A percentile compares a stretch with the other conserved stretches of the same genome.
These are phyloP conservation scores for Acanthurus leucopareius DNA, from an alignment of 2,797 vertebrate genomes.

Conservation along the genomic window DNA sequence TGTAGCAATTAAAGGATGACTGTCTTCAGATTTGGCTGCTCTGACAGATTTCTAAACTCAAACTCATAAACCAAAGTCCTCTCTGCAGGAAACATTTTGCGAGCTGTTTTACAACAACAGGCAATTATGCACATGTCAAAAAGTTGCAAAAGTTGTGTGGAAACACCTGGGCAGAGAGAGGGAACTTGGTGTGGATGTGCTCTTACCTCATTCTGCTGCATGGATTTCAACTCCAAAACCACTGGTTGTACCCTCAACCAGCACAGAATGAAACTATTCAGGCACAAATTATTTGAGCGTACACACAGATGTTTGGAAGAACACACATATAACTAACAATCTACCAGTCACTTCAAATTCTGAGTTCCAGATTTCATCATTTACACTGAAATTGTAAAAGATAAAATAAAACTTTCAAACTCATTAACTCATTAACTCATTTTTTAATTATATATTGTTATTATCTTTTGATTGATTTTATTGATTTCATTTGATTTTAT, in stretches of 20 bases:
- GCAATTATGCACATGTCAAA: too few species aligned
- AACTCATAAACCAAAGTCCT: slow-evolving; percentile 33
- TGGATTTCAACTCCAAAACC: slow-evolving; percentile 60
- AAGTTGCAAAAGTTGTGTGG: slow-evolving; percentile 28
- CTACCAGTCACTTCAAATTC: not conserved
- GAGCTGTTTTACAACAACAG: slow-evolving; percentile 19
- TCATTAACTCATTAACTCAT: not conserved
- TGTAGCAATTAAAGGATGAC: not conserved
- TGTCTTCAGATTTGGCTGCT: not conserved
- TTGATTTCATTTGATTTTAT: too few species aligned
- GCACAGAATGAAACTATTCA: slow-evolving; percentile 36
- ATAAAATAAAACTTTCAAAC: not conserved
- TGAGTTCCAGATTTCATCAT: not conserved
- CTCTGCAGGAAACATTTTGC: slow-evolving; percentile 22
- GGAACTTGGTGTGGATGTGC: slow-evolving; percentile 37
- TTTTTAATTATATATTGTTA: too few species aligned
- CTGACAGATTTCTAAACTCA: slow-evolving; percentile 48
- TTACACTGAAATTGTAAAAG: not conserved
- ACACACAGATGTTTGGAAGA: slow-evolving; percentile 10
- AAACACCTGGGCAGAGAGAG: slow-evolving; percentile 27
- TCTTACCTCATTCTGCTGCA: slow-evolving; percentile 61
- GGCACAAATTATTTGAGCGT: slow-evolving; percentile 30
- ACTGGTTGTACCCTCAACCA: slow-evolving; percentile 15
- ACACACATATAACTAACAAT: not conserved
- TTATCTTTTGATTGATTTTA: too few species aligned